Base-by-base conservation (phyloP, 2,888 invertebrate genomes). In the Brachypalpus laphriformis region DNA sequence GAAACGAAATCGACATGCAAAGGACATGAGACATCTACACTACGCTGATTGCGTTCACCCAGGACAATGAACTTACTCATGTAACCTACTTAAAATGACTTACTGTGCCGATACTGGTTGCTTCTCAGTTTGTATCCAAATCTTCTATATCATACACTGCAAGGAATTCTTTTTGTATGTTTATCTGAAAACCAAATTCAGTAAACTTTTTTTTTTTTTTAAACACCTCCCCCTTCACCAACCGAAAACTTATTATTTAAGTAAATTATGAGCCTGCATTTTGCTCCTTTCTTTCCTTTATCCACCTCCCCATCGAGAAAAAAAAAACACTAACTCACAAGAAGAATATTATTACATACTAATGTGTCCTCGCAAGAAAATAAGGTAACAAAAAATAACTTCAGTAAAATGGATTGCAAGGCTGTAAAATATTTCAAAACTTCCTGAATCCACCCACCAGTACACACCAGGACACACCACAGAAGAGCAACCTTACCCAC, bases 371-470 rank as follows among this genome's bases (percentile, higher is more conserved):
- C 20, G 25, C 31, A 42, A 11, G 25, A 51, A 25, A 18, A 71
- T 6, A 22, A 8, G n/a, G 3, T 3, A 45, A 51, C 37, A 37
- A 49, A 25, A 3, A 45, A 20, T 54, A 9, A 34, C 37, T 25
- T 14, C 28, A 20, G 14, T 11, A 9, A 71, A 71, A 71, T 63
- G 56, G 31, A 71, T 71, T 47, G 34, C 63, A 63, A 47, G 61
- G 37, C 47, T 47, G 63, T 63, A 47, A 78, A 71, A 78, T 78
- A 71, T 78, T 56, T 61, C 16, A 70, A 70, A 70, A 70, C 63
- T 61, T 70, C 54, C 54, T 47, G 63, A 54, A 59, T 31, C 28
- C 47, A 42, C 66, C 75, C 56, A 63, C 68, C 40, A 25, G 18
- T 14, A 56, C 20, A 14, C 45, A n/a, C 54, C 63, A 65, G 37